Evolutionary conservation across 1,140 invertebrate species (phyloP).

Genomic region (Procambarus clarkii): DNA sequence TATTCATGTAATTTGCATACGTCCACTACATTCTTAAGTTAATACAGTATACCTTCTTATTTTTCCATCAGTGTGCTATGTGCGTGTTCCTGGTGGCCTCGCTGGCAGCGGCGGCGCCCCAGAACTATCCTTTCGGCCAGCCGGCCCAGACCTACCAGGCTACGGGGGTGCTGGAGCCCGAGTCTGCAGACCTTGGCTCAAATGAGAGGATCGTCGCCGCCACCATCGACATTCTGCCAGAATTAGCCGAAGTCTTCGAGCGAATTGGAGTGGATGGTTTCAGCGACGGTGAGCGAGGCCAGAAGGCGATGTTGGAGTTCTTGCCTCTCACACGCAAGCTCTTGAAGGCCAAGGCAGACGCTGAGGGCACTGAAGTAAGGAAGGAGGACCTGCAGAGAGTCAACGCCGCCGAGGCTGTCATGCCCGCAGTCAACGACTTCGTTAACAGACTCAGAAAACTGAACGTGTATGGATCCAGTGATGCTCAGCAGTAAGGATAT

Average conservation of each 20-base stretch:
- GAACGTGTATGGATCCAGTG: neutral
- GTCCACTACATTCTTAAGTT: no score
- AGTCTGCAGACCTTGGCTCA: neutral
- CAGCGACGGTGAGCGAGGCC: no score
- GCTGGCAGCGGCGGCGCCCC: neutral
- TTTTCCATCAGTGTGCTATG: neutral
- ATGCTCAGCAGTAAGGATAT: neutral
- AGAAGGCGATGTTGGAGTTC: neutral
- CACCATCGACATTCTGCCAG: neutral
- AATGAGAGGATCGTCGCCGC: neutral
- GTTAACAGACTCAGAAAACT: neutral
- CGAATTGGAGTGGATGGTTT: neutral
- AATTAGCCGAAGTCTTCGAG: neutral
- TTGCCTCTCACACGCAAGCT: neutral
- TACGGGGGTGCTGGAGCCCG: neutral
- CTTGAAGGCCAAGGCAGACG: neutral
- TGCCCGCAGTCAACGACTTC: neutral
- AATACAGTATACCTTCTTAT: no score
- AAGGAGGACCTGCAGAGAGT: neutral
- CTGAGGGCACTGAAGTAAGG: neutral
- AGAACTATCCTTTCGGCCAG: no score
- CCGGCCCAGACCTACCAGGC: neutral
- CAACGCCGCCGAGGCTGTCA: conserved; percentile 2
- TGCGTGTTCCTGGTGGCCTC: neutral
- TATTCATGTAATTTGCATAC: no score